Base-by-base conservation (phyloP, 2,113 vertebrate genomes). In the Psettodes erumei region DNA sequence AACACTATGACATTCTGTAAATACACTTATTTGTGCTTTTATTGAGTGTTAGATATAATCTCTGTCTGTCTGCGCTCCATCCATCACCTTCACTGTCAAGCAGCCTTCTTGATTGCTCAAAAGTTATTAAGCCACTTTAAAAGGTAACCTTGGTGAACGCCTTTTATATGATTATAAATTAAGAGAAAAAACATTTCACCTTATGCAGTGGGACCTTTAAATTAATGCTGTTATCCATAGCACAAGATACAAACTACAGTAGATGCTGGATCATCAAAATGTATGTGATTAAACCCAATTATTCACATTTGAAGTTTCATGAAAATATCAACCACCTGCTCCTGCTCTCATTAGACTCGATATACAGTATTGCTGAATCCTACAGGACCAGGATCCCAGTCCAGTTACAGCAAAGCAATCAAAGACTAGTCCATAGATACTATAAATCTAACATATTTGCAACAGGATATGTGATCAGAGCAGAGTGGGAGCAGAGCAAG, bases 401-500 rank as follows among this genome's bases (percentile, higher is more conserved):
- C 30, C 37, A 59, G 8, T 9, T 33, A 33, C 13, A 65, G 27
- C 48, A 55, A 60, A 28, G 33, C 28, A 28, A 18, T 65, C 19
- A n/a, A 33, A 50, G 2, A 3, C n/a, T 33, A 15, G 21, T 72
- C 2, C 4, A 42, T 66, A 19, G 13, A 30, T n/a, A n/a, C n/a
- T n/a, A n/a, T n/a, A n/a, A n/a, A n/a, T n/a, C 25, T 5, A 56
- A 42, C 11, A 47, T 37, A 37, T 59, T 37, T 59, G 23, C 21
- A 68, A 30, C 18, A 51, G 48, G 23, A 35, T 43, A 15, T 66
- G 7, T 48, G 30, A 62, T 33, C 16, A 10, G 35, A n/a, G 35
- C 27, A 18, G 37, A 43, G 38, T 63, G 50, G 19, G 53, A 75
- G 66, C 18, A 50, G 50, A 58, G 35, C 43, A 65, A n/a, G n/a